Conservation (phyloP, 2,797 vertebrate genomes). For the Anguilla pacifica region DNA sequence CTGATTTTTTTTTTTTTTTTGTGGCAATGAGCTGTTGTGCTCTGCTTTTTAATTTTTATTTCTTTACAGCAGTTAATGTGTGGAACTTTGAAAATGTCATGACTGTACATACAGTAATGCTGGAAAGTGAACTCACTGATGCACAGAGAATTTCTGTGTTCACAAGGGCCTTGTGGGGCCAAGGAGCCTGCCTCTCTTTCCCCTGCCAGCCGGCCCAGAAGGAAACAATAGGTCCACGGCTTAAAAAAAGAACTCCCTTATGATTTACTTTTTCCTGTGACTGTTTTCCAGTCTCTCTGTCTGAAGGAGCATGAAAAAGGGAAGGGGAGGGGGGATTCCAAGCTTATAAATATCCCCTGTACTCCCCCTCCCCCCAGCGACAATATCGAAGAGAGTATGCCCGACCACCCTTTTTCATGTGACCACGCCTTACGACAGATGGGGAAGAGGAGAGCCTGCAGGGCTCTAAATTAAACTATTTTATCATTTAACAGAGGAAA, state of each 20-base stretch:
- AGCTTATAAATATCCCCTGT: constrained; percentile 68
- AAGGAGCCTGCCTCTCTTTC: constrained; percentile 48
- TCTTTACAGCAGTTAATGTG: neutral
- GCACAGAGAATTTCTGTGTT: constrained; percentile 59
- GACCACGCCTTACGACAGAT: neutral
- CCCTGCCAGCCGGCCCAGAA: constrained; percentile 54
- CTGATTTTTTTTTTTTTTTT: neutral
- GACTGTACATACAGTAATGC: neutral
- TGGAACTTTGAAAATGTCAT: neutral
- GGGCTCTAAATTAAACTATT: constrained; percentile 25
- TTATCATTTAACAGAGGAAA: constrained; percentile 9
- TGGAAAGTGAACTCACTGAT: constrained; percentile 20
- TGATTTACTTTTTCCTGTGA: constrained; percentile 86
- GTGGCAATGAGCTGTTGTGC: neutral
- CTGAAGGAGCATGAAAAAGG: constrained; percentile 42
- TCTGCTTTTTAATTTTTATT: neutral
- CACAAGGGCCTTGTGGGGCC: constrained; percentile 43
- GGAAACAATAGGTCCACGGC: constrained; percentile 82
- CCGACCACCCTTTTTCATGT: neutral
- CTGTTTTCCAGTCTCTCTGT: constrained; percentile 77
- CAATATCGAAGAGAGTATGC: constrained; percentile 37
- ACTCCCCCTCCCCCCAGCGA: constrained; percentile 50
- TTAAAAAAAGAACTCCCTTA: constrained; percentile 81
- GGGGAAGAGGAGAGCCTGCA: neutral
- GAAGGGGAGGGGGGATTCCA: constrained; percentile 68